These are phyloP conservation scores for Antheraea assamensis DNA, from an alignment of 2,888 invertebrate species.

Conservation along the genomic window DNA sequence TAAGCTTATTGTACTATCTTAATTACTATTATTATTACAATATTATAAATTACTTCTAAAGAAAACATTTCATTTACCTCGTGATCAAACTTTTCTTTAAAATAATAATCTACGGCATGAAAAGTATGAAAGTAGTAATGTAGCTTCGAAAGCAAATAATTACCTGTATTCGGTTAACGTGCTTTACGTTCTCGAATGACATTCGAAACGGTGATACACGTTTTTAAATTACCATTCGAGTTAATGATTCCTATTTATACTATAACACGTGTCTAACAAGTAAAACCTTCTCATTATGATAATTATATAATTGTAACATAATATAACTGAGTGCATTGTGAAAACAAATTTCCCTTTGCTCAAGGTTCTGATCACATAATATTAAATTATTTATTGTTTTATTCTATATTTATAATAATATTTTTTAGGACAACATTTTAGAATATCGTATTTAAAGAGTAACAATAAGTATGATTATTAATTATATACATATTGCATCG, in stretches of 20 bases:
- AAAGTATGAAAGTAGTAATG: neutral
- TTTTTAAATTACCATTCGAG: neutral
- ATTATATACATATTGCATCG: too few species aligned
- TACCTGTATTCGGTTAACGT: neutral
- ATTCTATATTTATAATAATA: too few species aligned
- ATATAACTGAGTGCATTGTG: neutral
- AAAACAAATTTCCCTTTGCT: neutral
- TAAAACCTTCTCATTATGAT: neutral
- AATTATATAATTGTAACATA: neutral
- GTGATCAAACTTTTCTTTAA: neutral
- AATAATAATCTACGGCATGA: neutral
- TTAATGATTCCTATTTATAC: neutral
- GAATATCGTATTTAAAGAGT: too few species aligned
- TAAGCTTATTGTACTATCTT: too few species aligned
- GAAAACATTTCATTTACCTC: neutral
- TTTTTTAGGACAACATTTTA: too few species aligned
- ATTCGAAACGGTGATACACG: neutral
- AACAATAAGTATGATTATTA: too few species aligned
- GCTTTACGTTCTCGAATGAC: neutral
- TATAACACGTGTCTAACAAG: neutral
- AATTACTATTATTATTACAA: too few species aligned
- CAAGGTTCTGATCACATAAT: too few species aligned
- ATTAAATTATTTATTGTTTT: too few species aligned
- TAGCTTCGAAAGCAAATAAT: constrained; percentile 1
- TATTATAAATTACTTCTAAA: neutral